A percentile compares a stretch with the other conserved stretches of the same genome.
Conservation (phyloP, 2,888 invertebrate genomes). For the Spilosoma lubricipeda region DNA sequence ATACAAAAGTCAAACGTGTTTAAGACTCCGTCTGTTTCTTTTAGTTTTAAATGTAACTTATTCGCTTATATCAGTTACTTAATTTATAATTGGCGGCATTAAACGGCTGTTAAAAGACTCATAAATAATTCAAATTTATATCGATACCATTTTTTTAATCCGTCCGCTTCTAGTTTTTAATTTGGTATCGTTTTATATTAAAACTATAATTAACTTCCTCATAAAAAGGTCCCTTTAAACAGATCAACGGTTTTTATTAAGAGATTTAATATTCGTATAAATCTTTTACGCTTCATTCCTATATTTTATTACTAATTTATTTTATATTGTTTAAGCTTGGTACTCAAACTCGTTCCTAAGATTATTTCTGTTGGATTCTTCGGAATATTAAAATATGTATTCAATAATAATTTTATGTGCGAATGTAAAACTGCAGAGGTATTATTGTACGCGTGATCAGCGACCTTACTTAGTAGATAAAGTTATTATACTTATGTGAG, state of each 20-base stretch:
- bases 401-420: constrained; percentile 40
- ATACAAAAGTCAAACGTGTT: not conserved
- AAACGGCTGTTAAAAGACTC: constrained; percentile 71
- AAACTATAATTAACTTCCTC: constrained; percentile 81
- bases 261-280: constrained; percentile 76
- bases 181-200: constrained; percentile 80
- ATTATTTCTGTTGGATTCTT: constrained; percentile 32
- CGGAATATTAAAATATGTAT: constrained; percentile 37
- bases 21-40: not conserved
- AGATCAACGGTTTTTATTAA: constrained; percentile 75
- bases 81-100: constrained; percentile 66
- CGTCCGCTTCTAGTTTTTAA: constrained; percentile 77
- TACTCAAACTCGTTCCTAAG: constrained; percentile 40
- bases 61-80: constrained; percentile 28
- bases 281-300: constrained; percentile 72
- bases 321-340: constrained; percentile 54
- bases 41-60: not conserved
- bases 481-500: not conserved
- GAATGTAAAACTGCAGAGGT: constrained; percentile 34
- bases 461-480: constrained; percentile 21
- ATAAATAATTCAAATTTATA: constrained; percentile 83
- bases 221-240: constrained; percentile 76
- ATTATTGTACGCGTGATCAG: constrained; percentile 33
- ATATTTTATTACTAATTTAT: constrained; percentile 72
- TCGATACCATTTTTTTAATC: constrained; percentile 79